These are phyloP conservation scores for Molossus molossus DNA, from an alignment of 2,797 vertebrate genomes.

Conservation along the genomic window DNA sequence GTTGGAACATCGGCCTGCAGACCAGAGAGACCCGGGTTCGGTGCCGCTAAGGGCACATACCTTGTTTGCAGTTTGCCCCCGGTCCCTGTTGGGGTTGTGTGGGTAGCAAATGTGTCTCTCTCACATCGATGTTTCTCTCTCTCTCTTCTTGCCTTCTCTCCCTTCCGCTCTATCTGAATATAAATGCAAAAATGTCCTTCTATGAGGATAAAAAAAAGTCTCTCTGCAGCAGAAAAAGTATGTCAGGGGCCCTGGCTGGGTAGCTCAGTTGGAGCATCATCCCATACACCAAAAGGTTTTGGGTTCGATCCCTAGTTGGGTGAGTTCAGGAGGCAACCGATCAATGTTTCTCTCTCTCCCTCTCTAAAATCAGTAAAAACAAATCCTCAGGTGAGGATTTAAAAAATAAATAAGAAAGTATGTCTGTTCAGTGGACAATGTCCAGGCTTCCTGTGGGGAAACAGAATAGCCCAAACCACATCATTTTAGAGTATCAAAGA, in stretches of 20 bases:
- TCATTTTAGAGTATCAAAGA: slow-evolving; percentile 11
- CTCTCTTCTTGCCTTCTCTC: no score
- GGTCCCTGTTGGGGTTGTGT: no score
- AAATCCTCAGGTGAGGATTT: neutral
- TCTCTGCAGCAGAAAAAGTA: neutral
- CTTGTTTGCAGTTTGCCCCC: no score
- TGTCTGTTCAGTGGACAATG: neutral
- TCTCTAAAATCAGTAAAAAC: neutral
- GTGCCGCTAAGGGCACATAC: no score
- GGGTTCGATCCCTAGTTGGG: neutral
- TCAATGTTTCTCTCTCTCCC: neutral
- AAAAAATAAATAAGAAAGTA: neutral
- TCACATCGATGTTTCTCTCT: no score
- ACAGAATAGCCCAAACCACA: neutral
- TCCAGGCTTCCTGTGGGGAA: neutral
- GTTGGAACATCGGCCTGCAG: neutral
- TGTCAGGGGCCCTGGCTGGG: neutral
- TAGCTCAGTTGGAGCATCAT: neutral
- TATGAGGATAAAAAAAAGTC: no score
- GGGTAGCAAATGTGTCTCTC: no score
- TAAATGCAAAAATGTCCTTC: no score
- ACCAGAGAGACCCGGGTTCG: neutral
- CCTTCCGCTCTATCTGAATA: no score
- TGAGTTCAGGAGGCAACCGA: neutral
- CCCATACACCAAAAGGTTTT: neutral